Evolutionary conservation across 2,888 invertebrate species (phyloP), one percentile per base, ranked within the genome.

Genomic region (Clunio marinus): DNA sequence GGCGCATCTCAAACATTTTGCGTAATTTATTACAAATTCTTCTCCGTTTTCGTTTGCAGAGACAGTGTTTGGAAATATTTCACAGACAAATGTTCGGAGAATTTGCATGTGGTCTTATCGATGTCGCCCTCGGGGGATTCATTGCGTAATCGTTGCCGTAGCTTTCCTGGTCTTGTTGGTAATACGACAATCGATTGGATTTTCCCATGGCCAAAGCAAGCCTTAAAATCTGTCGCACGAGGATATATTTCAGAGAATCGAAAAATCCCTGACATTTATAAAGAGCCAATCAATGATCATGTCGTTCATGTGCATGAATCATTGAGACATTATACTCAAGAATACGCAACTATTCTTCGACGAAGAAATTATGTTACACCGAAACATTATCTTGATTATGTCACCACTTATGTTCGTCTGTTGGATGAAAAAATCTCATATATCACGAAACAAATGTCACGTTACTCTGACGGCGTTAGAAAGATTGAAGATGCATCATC

Each of bases 161-260:
- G 88, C 79, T 96, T 95, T 78, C 96, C 96, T 0, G 94, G 94
- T 0, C 81, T 96, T 58, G 93, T 96, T 41, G 95, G 93, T 75
- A 93, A 92, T 75, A 91, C 93, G 0, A 91, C 89, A 41, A 93
- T 96, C 71, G 93, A 96, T 77, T 96, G 95, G 95, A 87, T 94
- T 76, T 93, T 91, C 77, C 88, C 94, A 0, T 96, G 96, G 96
- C 94, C 96, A 0, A 84, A 88, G 71, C 92, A 95, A 76, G 96
- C 96, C 0, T 76, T 96, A 59, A 81, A 88, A 68, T 92, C 94
- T 0, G 94, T 96, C 0, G 51, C 37, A 20, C 1, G 20, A n/a
- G 35, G 55, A 0, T 55, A 66, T 22, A 55, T 66, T 13, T 51
- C 68, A 22, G 60, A 68, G 35, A 58, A 58, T 58, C 68, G 58